phyloP scores from a whole-genome alignment of 2,888 invertebrate genomes.

The Lochmaea capreae region DNA sequence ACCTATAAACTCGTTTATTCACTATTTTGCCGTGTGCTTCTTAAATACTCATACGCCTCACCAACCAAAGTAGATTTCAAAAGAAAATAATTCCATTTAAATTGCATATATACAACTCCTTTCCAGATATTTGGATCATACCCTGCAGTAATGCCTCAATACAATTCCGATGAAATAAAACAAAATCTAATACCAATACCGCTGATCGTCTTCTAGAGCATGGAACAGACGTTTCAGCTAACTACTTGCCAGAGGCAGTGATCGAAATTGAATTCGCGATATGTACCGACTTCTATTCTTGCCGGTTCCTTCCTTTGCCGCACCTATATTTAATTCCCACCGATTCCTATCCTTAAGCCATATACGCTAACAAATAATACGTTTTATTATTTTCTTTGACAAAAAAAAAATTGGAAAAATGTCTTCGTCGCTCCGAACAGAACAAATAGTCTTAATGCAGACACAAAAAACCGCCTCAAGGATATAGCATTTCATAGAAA shows the following conservation, averaged over 20 bases:
- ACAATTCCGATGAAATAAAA: conserved; percentile 36
- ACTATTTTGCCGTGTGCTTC: too few relatives aligned
- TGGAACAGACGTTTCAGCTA: conserved; percentile 58
- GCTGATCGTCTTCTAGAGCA: conserved; percentile 51
- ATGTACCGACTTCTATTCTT: conserved; percentile 55
- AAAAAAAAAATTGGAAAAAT: conserved; percentile 32
- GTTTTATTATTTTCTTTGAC: conserved; percentile 44
- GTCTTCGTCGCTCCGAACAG: conserved; percentile 25
- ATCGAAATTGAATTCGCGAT: conserved; percentile 59
- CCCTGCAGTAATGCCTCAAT: conserved; percentile 26
- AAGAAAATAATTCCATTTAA: conserved; percentile 31
- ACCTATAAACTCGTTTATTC: too few relatives aligned
- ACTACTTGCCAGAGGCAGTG: conserved; percentile 56
- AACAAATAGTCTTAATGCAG: conserved; percentile 25
- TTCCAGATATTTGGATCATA: conserved; percentile 29
- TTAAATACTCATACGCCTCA: neutral
- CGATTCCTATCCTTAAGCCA: conserved; percentile 52
- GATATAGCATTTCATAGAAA: conserved; percentile 11
- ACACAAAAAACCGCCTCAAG: conserved; percentile 1
- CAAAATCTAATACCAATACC: conserved; percentile 48
- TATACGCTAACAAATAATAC: conserved; percentile 51
- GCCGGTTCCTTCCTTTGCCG: conserved; percentile 50
- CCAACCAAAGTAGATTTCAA: conserved; percentile 7
- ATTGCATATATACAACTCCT: conserved; percentile 24
- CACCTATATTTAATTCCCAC: conserved; percentile 58